Conservation (phyloP, 2,888 invertebrate genomes). For the Nemoura dubitans region DNA sequence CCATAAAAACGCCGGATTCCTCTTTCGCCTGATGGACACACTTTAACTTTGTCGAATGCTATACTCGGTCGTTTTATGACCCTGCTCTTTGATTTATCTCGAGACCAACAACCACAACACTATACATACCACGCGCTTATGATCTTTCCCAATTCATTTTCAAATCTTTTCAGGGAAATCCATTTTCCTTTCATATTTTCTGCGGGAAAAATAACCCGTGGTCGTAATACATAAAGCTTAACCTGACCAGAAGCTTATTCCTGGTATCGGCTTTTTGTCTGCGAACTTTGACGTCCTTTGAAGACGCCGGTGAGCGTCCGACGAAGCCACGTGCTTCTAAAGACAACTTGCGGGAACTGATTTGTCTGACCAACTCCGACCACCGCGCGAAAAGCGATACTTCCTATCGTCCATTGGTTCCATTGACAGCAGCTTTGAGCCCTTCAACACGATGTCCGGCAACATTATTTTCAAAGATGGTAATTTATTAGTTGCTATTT, state of each 20-base stretch:
- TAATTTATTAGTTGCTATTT: too few species aligned
- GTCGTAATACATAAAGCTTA: neutral
- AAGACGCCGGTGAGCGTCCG: neutral
- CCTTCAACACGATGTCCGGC: too few species aligned
- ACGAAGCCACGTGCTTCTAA: neutral
- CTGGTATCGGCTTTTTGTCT: neutral
- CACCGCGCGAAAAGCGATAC: too few species aligned
- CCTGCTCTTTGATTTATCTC: neutral
- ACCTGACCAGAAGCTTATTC: neutral
- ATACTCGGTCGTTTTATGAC: neutral
- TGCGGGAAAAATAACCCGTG: neutral
- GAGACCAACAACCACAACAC: neutral
- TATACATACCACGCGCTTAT: neutral
- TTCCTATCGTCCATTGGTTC: too few species aligned
- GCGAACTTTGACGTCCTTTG: conserved; percentile 13
- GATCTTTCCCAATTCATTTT: neutral
- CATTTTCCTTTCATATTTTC: neutral
- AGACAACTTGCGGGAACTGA: conserved; percentile 7
- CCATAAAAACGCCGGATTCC: neutral
- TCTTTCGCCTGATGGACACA: neutral
- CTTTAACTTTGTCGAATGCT: neutral
- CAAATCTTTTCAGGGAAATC: neutral
- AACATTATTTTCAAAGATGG: too few species aligned
- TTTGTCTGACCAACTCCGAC: neutral
- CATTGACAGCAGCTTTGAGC: too few species aligned